phyloP scores from a whole-genome alignment of 2,888 invertebrate species.

The Portevinia maculata region DNA sequence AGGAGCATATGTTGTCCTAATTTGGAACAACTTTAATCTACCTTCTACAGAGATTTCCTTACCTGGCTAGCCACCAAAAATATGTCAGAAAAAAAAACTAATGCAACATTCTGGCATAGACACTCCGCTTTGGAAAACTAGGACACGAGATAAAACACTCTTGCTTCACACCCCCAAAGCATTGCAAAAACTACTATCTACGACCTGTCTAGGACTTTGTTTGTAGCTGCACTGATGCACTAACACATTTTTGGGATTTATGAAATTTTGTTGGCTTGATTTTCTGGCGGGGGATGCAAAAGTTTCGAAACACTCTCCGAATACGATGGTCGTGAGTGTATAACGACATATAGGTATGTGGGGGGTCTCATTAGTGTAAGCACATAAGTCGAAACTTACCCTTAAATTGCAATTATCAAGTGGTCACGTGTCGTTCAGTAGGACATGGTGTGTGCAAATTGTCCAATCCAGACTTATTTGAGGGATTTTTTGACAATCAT shows the following conservation, averaged over 20 bases:
- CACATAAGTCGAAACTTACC: background rate
- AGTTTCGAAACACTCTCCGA: slow-evolving; percentile 6
- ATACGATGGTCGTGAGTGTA: background rate
- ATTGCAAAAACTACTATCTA: slow-evolving; percentile 21
- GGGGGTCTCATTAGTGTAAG: slow-evolving; percentile 27
- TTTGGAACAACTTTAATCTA: slow-evolving; percentile 36
- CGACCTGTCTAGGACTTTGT: background rate
- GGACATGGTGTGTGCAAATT: slow-evolving; percentile 8
- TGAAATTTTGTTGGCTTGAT: slow-evolving; percentile 57
- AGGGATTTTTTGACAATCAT: slow-evolving; percentile 21
- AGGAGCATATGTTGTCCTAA: background rate
- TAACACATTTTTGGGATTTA: slow-evolving; percentile 46
- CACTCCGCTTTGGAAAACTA: slow-evolving; percentile 25
- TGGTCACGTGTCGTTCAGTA: slow-evolving; percentile 52
- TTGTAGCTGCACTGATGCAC: background rate
- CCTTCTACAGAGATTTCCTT: slow-evolving; percentile 1
- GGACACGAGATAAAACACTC: slow-evolving; percentile 49
- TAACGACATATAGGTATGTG: no score
- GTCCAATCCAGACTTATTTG: slow-evolving; percentile 29
- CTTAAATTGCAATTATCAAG: slow-evolving; percentile 47
- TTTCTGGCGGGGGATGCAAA: slow-evolving; percentile 32
- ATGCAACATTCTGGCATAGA: slow-evolving; percentile 42
- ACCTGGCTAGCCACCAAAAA: slow-evolving; percentile 64
- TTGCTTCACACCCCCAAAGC: slow-evolving; percentile 7
- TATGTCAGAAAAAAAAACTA: slow-evolving; percentile 32